Evolutionary conservation across 2,113 vertebrate species (phyloP).

Genomic region (Naja naja): DNA sequence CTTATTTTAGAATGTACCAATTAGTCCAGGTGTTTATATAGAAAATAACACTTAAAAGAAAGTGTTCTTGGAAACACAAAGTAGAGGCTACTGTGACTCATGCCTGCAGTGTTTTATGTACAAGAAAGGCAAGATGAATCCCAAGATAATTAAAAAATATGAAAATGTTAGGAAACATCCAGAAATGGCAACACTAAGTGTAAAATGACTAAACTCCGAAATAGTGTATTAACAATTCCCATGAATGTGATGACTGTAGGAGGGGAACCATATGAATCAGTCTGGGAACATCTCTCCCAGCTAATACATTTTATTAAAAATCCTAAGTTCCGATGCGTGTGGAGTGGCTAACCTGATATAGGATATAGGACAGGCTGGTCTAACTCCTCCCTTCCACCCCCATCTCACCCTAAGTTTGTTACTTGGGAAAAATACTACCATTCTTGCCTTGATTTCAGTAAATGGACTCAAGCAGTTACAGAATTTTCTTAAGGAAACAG

Average conservation of each 20-base stretch:
- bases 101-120: background rate
- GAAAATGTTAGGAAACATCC: background rate
- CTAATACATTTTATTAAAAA: background rate
- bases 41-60: background rate
- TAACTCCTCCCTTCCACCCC: background rate
- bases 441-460: background rate
- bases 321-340: background rate
- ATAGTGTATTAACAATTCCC: background rate
- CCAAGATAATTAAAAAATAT: background rate
- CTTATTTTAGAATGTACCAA: background rate
- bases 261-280: background rate
- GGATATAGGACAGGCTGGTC: background rate
- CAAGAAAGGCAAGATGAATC: background rate
- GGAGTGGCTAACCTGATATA: background rate
- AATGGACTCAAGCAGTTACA: background rate
- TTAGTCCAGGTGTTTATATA: background rate
- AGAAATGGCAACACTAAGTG: background rate
- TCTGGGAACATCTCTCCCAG: background rate
- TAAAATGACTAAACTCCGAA: background rate
- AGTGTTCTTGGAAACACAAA: background rate
- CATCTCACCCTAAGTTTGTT: background rate
- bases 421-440: background rate
- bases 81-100: background rate
- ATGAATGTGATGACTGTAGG: background rate
- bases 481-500: slow-evolving; percentile 2